Base-by-base conservation (phyloP, 2,797 vertebrate genomes). In the Hybognathus amarus region DNA sequence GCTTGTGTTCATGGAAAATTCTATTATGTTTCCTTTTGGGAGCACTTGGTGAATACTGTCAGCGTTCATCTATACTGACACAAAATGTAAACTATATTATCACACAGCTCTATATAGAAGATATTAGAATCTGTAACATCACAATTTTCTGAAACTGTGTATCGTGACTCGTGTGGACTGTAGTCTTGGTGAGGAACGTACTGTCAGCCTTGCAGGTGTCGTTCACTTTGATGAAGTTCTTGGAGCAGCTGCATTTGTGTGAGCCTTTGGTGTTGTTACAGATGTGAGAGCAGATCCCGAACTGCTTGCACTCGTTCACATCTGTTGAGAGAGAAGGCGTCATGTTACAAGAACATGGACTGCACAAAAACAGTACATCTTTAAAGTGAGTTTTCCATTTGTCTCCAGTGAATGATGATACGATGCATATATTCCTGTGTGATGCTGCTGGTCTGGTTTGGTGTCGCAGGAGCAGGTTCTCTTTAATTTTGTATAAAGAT, bases 221-320 rank as follows among this genome's bases (percentile, higher is more conserved):
- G 84, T 98, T 96, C 0, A 96, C 95, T 89, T 95, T 96, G 91
- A 95, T 95, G 92, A 99, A 99, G 92, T 97, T 95, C 85, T 96
- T 96, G 47, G 96, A 94, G 2, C 97, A 99, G 92, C 94, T 97
- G 92, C 97, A 99, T 89, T 97, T 90, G 80, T 97, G 91, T 52
- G 97, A 95, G 12, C 97, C 97, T 90, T 98, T 98, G 3, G 96
- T 98, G 94, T 99, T 98, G 93, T 98, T 98, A 93, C 98, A 99
- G 89, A 97, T 95, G 89, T 99, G 98, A 1, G 97, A 98, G 90
- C 98, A 99, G 77, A 93, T 92, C 27, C 96, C 97, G 0, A 98
- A 98, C 87, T 91, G 94, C 82, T 93, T 91, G 83, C 97, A 99
- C 92, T 99, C 98, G 0, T 98, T 97, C 90, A 96, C 92, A 76